Conservation (phyloP, 2,888 invertebrate genomes). For the Coremacera marginata region DNA sequence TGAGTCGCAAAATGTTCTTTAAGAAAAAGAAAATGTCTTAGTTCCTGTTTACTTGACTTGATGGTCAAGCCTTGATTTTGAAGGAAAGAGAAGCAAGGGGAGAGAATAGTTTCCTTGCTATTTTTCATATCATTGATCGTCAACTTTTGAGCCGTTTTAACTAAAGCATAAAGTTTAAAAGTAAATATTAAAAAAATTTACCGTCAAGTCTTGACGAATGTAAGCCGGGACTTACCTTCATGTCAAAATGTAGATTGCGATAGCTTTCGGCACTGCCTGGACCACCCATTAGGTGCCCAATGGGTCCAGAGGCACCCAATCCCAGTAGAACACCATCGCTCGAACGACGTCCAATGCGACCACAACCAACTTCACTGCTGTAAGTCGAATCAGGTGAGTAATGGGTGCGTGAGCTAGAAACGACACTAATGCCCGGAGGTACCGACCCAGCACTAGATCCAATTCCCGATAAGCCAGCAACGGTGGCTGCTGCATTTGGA, state of each 20-base stretch:
- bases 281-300: constrained; percentile 45
- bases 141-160: too few species aligned
- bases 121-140: too few species aligned
- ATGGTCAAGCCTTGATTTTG: too few species aligned
- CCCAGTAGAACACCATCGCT: constrained; percentile 66
- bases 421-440: constrained; percentile 47
- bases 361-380: constrained; percentile 59
- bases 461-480: constrained; percentile 15
- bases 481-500: constrained; percentile 24
- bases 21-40: too few species aligned
- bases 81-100: too few species aligned
- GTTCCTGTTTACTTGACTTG: too few species aligned
- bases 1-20: too few species aligned
- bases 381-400: constrained; percentile 67
- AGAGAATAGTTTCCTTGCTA: too few species aligned
- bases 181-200: too few species aligned
- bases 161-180: too few species aligned
- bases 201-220: too few species aligned
- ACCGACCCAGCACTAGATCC: constrained; percentile 3
- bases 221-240: constrained; percentile 59
- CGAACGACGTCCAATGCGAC: constrained; percentile 61
- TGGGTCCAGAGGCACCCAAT: constrained; percentile 53
- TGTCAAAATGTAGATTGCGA: constrained; percentile 64
- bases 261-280: constrained; percentile 64
- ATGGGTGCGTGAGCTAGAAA: constrained; percentile 49